Conservation (phyloP, 2,888 invertebrate genomes). For the Drosophila nr. perissopoda region DNA sequence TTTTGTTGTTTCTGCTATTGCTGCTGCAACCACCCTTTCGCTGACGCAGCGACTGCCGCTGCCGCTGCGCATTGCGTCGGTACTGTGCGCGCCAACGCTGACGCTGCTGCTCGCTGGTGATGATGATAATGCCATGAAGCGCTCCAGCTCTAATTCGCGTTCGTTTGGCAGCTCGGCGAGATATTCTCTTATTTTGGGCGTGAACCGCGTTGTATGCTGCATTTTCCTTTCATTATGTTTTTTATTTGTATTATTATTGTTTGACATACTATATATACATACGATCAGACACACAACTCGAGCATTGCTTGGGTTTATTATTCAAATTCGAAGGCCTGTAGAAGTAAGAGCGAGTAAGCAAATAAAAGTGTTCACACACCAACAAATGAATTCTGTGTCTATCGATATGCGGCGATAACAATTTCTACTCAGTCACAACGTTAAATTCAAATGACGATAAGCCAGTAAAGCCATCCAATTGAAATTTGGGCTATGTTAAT, state of each 20-base stretch:
- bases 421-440: not conserved
- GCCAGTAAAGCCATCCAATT: not conserved
- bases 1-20: not conserved
- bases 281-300: not conserved
- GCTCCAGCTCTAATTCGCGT: conserved; percentile 64
- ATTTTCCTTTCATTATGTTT: conserved; percentile 28
- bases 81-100: conserved; percentile 53
- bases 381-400: not conserved
- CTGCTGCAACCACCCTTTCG: conserved; percentile 23
- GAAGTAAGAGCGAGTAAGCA: conserved; percentile 26
- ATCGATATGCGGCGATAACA: conserved; percentile 22
- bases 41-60: conserved; percentile 1
- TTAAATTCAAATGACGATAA: not conserved
- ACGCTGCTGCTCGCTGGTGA: conserved; percentile 65
- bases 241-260: conserved; percentile 21
- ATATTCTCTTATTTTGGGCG: conserved; percentile 65
- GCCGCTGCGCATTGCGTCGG: conserved; percentile 14
- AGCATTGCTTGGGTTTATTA: conserved; percentile 11
- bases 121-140: conserved; percentile 65
- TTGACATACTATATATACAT: conserved; percentile 30
- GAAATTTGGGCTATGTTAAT: not conserved
- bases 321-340: conserved; percentile 26
- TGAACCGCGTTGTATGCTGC: conserved; percentile 51
- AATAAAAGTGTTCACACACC: conserved; percentile 30
- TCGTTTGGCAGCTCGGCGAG: conserved; percentile 54